Base-by-base conservation (phyloP, 2,113 vertebrate genomes). In the Triplophysa tibetana region DNA sequence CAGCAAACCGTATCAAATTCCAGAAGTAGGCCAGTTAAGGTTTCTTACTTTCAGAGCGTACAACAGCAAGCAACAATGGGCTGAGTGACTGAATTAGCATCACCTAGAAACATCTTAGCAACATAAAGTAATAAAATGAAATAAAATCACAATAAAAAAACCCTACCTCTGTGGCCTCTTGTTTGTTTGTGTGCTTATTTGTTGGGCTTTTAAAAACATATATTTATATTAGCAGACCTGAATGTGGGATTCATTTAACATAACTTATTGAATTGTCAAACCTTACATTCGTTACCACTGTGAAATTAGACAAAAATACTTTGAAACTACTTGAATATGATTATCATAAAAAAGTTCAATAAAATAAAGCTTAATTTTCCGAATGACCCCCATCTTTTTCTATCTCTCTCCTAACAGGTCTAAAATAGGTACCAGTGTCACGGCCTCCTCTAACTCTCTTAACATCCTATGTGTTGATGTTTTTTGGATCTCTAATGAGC, bases 401-500 rank as follows among this genome's bases (percentile, higher is more conserved):
- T 82, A 78, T 68, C 60, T 68, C 80, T 48, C 60, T 63, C 14
- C 56, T 6, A 62, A 43, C 78, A 83, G 82, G 38, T 72, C 52
- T 14, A 70, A 79, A 29, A 75, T 16, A 65, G 60, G 54, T 45
- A 29, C 45, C 50, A 50, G 26, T 61, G 24, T 73, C 58, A 45
- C 33, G 60, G 60, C 45, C n/a, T 41, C 69, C 16, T 16, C 50
- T 67, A 70, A 29, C 9, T 77, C 73, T 54, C 56, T 63, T 17
- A 79, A 70, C 33, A 38, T 69, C 38, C 17, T 50, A 9, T 45
- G n/a, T 50, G 54, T 54, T 82, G 12, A 90, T 91, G 90, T 83
- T 87, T 64, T 19, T 70, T 67, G 84, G 85, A 52, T 87, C 83
- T 74, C 58, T 79, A 76, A 52, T 85, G 68, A 79, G 75, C 16